A percentile compares a stretch with the other conserved stretches of the same genome.
phyloP scores from a whole-genome alignment of 2,888 invertebrate genomes.

The Hypsopygia costalis region DNA sequence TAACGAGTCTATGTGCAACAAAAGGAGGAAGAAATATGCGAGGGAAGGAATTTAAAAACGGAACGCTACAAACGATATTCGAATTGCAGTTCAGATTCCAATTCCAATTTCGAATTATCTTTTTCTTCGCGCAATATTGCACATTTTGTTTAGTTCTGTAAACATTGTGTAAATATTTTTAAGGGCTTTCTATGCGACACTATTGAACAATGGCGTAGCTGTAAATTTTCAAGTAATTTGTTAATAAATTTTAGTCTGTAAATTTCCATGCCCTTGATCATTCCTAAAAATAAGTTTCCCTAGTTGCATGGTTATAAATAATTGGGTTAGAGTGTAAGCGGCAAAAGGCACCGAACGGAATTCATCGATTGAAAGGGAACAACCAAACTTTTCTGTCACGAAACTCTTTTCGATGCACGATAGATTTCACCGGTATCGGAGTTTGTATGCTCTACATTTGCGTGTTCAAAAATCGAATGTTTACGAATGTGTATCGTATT shows the following conservation, averaged over 20 bases:
- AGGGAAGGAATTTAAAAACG: slow-evolving; percentile 59
- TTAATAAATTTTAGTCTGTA: too few relatives aligned
- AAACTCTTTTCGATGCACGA: slow-evolving; percentile 64
- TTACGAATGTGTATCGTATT: slow-evolving; percentile 31
- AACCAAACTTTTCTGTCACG: slow-evolving; percentile 64
- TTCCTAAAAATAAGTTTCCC: slow-evolving; percentile 2
- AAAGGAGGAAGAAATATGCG: slow-evolving; percentile 47
- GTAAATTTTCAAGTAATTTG: too few relatives aligned
- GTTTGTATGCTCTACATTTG: slow-evolving; percentile 29
- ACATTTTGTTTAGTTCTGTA: not conserved
- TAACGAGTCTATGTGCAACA: slow-evolving; percentile 53
- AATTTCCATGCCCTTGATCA: too few relatives aligned
- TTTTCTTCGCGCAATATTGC: slow-evolving; percentile 12
- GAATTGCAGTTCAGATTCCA: slow-evolving; percentile 26
- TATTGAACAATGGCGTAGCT: too few relatives aligned
- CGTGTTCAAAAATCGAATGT: slow-evolving; percentile 18
- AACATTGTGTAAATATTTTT: too few relatives aligned
- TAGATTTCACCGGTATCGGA: slow-evolving; percentile 65
- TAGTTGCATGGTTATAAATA: slow-evolving; percentile 54
- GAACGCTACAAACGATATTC: slow-evolving; percentile 23
- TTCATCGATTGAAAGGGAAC: slow-evolving; percentile 64
- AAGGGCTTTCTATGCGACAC: too few relatives aligned
- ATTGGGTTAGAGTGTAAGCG: slow-evolving; percentile 50
- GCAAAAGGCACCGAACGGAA: slow-evolving; percentile 48
- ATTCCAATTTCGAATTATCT: slow-evolving; percentile 36